Base-by-base conservation (phyloP, 2,888 invertebrate species). In the Chorisops tibialis region DNA sequence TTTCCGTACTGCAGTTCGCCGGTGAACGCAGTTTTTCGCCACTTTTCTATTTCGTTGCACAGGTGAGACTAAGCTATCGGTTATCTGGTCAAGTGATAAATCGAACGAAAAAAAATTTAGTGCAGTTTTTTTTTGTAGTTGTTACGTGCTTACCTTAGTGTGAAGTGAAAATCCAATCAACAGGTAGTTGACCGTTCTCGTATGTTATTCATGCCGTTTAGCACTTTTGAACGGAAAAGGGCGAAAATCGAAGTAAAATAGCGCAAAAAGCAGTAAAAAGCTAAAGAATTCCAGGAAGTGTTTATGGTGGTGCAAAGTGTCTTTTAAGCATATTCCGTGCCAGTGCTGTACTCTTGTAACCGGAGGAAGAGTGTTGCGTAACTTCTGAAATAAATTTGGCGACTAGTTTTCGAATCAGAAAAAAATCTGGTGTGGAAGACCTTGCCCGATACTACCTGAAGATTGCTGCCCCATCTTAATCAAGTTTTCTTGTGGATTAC, bases 91-190 rank as follows among this genome's bases (percentile, higher is more conserved):
- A 30, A 30, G 56, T 56, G 45, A 19, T 56, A 56, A 45, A 56
- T 56, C 12, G 54, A 43, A 37, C 18, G 35, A 30, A 30, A 30
- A 30, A 9, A 30, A 30, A 30, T 30, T 30, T 7, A 30, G 30
- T 30, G 5, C 30, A 9, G 30, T 30, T 30, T 30, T 30, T 2
- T n/a, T n/a, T n/a, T 54, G 54, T 41, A n/a, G n/a, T 54, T 35
- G 24, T 9, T 19, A 35, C 43, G 56, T 56, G 45, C 45, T 45
- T 16, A 18, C 12, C 39, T 22, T 18, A 45, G 56, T 39, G 18
- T 30, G 43, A 43, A 56, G 56, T 56, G 56, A 43, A 30, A 35
- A 56, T 56, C 45, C 45, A 43, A 56, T 56, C 56, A 56, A 56
- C 56, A 56, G 56, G 56, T 56, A 54, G 56, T 56, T 56, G 43